These are phyloP conservation scores for Grapholita molesta DNA, from an alignment of 1,140 invertebrate genomes.

Conservation along the genomic window DNA sequence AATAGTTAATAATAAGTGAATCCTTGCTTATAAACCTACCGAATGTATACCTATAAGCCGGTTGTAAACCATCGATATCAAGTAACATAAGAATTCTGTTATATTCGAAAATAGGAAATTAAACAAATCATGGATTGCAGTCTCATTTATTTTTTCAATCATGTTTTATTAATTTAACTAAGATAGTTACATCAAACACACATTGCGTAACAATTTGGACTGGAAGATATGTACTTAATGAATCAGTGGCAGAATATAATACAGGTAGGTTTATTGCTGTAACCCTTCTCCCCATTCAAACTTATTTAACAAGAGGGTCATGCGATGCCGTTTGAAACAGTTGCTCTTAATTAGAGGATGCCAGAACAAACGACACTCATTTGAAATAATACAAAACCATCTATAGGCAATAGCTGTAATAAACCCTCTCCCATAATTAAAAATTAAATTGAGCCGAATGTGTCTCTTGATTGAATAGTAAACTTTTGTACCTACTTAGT, in stretches of 20 bases:
- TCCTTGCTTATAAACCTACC: too few relatives aligned
- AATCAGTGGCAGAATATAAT: constrained; percentile 50
- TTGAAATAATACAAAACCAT: background rate
- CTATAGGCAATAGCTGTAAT: background rate
- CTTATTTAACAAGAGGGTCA: background rate
- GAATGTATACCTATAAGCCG: too few relatives aligned
- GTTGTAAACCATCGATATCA: too few relatives aligned
- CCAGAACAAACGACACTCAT: background rate
- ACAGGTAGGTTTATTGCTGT: constrained; percentile 44
- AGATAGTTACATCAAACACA: constrained; percentile 73
- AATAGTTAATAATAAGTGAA: too few relatives aligned
- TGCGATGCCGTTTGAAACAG: background rate
- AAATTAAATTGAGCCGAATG: too few relatives aligned
- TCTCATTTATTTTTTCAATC: constrained; percentile 71
- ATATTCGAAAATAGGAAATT: constrained; percentile 30
- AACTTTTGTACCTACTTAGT: too few relatives aligned
- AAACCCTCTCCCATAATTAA: background rate
- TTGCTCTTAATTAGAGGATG: background rate
- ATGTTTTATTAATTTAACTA: constrained; percentile 62
- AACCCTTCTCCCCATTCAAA: constrained; percentile 28
- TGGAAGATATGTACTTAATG: constrained; percentile 62
- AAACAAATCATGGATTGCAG: constrained; percentile 57
- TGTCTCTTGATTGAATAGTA: too few relatives aligned
- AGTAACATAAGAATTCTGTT: constrained; percentile 17
- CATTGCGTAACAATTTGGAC: constrained; percentile 67